Percentiles rank a stretch among this genome's conserved stretches.
Conservation (phyloP, 1,140 invertebrate species). For the Oedothorax gibbosus region DNA sequence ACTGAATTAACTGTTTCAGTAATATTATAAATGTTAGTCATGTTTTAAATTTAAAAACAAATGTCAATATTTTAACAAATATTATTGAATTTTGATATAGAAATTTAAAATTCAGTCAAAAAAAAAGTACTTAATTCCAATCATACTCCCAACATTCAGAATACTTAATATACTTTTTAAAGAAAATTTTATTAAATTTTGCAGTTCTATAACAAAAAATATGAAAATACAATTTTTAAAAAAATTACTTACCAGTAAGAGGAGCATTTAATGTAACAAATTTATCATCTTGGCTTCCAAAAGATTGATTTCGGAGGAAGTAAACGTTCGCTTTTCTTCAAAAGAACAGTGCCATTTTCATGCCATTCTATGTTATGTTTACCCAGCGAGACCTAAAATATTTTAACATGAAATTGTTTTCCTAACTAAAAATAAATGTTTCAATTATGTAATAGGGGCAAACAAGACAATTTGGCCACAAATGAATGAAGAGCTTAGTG, state of each 20-base stretch:
- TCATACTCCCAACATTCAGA: too few species aligned
- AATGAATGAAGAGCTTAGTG: neutral
- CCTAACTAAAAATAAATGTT: neutral
- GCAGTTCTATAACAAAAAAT: neutral
- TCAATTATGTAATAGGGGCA: neutral
- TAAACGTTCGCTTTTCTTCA: slow-evolving; percentile 48
- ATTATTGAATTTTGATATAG: too few species aligned
- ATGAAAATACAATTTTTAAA: neutral
- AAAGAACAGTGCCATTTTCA: slow-evolving; percentile 58
- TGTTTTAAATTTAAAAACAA: too few species aligned
- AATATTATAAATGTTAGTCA: too few species aligned
- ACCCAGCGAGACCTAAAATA: slow-evolving; percentile 50
- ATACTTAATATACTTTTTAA: too few species aligned
- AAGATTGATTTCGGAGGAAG: slow-evolving; percentile 50
- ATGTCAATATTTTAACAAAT: too few species aligned
- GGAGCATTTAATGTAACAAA: slow-evolving; percentile 55
- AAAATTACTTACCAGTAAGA: slow-evolving; percentile 36
- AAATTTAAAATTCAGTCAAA: too few species aligned
- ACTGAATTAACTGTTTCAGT: neutral
- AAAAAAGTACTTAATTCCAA: too few species aligned
- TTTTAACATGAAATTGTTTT: neutral
- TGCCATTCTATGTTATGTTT: slow-evolving; percentile 52
- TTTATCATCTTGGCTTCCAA: slow-evolving; percentile 54
- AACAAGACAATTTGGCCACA: neutral
- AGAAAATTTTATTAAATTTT: too few species aligned